These are phyloP conservation scores for Mustela lutreola DNA, from an alignment of 2,113 vertebrate genomes.

Conservation along the genomic window DNA sequence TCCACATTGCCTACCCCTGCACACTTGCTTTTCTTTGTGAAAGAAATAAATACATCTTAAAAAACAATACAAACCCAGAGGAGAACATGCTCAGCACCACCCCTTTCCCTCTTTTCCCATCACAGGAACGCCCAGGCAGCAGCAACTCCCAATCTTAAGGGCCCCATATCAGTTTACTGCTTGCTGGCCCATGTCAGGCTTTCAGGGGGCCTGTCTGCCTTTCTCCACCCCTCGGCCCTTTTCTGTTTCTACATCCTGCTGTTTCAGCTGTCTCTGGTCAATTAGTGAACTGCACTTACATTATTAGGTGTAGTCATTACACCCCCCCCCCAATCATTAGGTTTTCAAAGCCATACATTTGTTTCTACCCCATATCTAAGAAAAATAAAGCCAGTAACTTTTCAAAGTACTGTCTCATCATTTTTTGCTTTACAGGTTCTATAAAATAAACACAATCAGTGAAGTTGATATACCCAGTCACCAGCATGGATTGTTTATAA, in stretches of 20 bases:
- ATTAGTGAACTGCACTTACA: neutral
- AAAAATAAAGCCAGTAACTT: neutral
- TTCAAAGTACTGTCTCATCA: neutral
- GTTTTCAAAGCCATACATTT: neutral
- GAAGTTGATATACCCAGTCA: neutral
- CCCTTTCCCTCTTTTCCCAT: neutral
- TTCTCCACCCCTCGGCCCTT: no score
- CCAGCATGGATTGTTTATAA: neutral
- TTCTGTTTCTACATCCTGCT: neutral
- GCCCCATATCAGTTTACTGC: neutral
- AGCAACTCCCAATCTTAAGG: neutral
- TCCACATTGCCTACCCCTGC: no score
- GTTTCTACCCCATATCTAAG: neutral
- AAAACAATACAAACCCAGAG: neutral
- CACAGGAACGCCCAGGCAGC: accelerated
- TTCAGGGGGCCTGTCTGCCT: neutral
- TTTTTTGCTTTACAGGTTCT: neutral
- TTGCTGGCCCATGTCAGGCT: accelerated
- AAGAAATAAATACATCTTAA: neutral
- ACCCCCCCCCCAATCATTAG: neutral
- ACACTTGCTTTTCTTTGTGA: neutral
- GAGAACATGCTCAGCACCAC: neutral
- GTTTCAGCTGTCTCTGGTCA: neutral
- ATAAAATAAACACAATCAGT: neutral
- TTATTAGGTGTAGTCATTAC: neutral